These are phyloP conservation scores for Chirona hameri DNA, from an alignment of 2,888 invertebrate species.

Conservation along the genomic window DNA sequence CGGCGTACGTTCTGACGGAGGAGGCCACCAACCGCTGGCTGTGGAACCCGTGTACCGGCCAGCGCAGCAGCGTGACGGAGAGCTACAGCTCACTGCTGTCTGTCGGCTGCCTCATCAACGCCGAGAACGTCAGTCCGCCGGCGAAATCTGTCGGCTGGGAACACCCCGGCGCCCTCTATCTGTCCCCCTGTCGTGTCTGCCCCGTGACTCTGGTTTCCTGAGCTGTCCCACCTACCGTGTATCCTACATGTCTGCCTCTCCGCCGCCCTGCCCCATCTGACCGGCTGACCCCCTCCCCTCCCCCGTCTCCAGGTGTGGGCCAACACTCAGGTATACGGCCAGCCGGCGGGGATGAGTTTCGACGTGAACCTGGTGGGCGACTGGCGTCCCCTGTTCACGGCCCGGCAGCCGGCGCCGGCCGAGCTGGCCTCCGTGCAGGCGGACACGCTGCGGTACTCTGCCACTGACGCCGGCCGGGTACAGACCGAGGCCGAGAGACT, in stretches of 20 bases:
- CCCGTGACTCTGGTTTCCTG: no score
- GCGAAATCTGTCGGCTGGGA: no score
- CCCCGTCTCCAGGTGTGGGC: slow-evolving; percentile 68
- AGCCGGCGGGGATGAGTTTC: slow-evolving; percentile 64
- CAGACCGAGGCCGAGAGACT: slow-evolving; percentile 50
- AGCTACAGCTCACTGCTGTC: slow-evolving; percentile 72
- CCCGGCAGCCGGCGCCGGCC: slow-evolving; percentile 47
- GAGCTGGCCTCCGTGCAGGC: slow-evolving; percentile 48
- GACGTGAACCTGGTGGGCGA: slow-evolving; percentile 64
- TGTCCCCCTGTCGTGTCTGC: no score
- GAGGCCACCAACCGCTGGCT: slow-evolving; percentile 55
- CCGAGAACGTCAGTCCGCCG: slow-evolving; percentile 68
- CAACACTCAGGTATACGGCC: slow-evolving; percentile 73
- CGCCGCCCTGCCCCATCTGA: no score
- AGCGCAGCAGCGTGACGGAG: slow-evolving; percentile 65
- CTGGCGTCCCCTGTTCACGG: slow-evolving; percentile 73
- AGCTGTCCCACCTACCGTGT: no score
- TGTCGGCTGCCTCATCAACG: slow-evolving; percentile 63
- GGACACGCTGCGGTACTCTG: slow-evolving; percentile 47
- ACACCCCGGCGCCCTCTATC: no score
- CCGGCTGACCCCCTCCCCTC: no score
- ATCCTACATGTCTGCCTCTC: no score
- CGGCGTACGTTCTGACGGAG: slow-evolving; percentile 67
- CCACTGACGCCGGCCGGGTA: slow-evolving; percentile 47
- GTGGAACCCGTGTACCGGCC: slow-evolving; percentile 72